Conservation (phyloP, 2,797 vertebrate species). For the Sciurus vulgaris region DNA sequence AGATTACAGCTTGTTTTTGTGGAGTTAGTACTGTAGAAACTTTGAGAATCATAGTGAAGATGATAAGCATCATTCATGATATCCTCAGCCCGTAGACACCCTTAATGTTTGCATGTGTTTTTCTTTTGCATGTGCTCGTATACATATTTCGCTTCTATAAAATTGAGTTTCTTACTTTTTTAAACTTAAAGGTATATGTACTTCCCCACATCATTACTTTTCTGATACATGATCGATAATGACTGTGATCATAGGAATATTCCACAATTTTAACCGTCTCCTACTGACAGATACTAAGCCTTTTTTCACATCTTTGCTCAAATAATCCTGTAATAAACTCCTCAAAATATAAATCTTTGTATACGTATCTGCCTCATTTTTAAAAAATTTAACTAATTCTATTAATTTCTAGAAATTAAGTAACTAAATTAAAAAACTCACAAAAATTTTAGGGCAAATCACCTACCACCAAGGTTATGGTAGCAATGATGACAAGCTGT, state of each 20-base stretch:
- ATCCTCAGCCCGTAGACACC: not conserved
- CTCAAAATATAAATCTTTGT: not conserved
- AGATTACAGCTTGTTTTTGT: not conserved
- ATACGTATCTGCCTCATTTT: not conserved
- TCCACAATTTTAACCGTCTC: not conserved
- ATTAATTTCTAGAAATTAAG: not conserved
- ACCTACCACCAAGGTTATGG: not conserved
- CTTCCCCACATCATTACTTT: slow-evolving; percentile 3
- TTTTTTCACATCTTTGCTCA: slow-evolving; percentile 50
- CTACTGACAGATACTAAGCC: not conserved
- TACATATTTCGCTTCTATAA: not conserved
- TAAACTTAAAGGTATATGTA: not conserved
- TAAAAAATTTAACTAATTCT: not conserved
- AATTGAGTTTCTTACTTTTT: not conserved
- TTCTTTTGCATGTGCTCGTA: not conserved
- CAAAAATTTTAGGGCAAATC: not conserved
- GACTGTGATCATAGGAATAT: not conserved
- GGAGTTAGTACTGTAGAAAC: not conserved
- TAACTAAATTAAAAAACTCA: not conserved
- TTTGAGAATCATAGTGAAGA: not conserved
- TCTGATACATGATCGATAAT: not conserved
- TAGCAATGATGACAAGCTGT: not conserved
- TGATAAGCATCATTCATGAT: not conserved
- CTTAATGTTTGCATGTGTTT: not conserved
- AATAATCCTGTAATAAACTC: not conserved